These are phyloP conservation scores for Stegostoma tigrinum DNA, from an alignment of 2,113 vertebrate genomes.

Conservation along the genomic window DNA sequence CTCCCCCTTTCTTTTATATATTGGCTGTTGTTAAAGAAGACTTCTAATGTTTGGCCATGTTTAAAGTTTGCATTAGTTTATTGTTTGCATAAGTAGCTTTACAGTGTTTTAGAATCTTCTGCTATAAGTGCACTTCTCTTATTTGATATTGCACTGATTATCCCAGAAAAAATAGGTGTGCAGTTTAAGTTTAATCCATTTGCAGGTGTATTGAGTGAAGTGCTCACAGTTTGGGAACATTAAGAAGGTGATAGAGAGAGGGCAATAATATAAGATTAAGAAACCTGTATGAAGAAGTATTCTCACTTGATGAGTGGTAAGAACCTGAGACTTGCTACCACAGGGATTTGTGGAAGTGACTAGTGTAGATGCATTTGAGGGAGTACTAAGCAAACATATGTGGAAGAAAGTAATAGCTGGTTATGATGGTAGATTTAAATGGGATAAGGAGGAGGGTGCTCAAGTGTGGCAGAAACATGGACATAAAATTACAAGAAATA, in stretches of 20 bases:
- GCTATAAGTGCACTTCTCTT: background rate
- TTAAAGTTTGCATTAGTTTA: background rate
- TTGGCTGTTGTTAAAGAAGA: too few species aligned
- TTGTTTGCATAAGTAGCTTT: background rate
- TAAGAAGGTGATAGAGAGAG: background rate
- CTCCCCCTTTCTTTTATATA: too few species aligned
- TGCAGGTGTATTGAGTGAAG: background rate
- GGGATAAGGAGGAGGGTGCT: background rate
- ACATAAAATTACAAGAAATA: too few species aligned
- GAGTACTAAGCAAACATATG: background rate
- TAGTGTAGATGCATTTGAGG: background rate
- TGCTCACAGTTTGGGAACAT: background rate
- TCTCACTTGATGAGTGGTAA: background rate
- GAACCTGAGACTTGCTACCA: background rate
- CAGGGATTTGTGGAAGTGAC: background rate
- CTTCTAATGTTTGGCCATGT: background rate
- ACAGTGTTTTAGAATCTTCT: background rate
- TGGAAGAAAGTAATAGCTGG: background rate
- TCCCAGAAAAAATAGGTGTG: background rate
- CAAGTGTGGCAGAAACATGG: background rate
- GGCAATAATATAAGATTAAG: background rate
- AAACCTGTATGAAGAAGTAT: background rate
- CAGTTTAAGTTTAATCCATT: background rate
- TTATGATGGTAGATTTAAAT: background rate
- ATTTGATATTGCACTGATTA: background rate